Conservation (phyloP, 2,797 vertebrate genomes). For the Myotis pilosus region DNA sequence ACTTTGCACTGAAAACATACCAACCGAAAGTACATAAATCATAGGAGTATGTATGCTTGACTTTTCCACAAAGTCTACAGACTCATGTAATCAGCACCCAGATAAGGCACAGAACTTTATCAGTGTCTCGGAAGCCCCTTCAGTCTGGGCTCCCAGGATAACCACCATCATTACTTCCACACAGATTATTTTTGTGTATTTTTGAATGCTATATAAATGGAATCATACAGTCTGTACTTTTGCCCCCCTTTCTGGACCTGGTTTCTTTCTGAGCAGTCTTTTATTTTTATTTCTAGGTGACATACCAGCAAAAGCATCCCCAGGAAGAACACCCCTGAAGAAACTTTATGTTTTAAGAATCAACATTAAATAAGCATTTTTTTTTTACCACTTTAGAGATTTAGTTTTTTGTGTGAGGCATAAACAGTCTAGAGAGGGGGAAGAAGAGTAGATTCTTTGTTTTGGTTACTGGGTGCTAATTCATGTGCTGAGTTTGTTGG, state of each 20-base stretch:
- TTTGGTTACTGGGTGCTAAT: not conserved
- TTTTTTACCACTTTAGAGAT: not conserved
- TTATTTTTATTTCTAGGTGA: conserved; percentile 33
- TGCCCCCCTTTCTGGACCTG: not conserved
- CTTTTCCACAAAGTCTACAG: not conserved
- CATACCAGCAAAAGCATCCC: not conserved
- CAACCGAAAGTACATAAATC: not conserved
- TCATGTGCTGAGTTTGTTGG: not conserved
- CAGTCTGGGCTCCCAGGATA: not conserved
- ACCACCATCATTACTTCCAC: not conserved
- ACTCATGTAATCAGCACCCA: not conserved
- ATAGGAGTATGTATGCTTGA: not conserved
- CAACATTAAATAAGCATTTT: not conserved
- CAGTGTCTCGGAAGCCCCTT: not conserved
- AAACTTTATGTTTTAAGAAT: conserved; percentile 11
- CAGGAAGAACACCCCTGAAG: not conserved
- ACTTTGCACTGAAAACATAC: not conserved
- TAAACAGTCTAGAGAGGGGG: not conserved
- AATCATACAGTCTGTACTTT: not conserved
- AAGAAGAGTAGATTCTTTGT: not conserved
- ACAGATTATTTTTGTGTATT: not conserved
- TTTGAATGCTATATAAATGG: not conserved
- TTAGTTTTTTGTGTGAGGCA: not conserved
- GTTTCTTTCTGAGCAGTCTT: not conserved
- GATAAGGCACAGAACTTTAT: not conserved